phyloP scores from a whole-genome alignment of 1,140 invertebrate species.

The Notospermus geniculatus region DNA sequence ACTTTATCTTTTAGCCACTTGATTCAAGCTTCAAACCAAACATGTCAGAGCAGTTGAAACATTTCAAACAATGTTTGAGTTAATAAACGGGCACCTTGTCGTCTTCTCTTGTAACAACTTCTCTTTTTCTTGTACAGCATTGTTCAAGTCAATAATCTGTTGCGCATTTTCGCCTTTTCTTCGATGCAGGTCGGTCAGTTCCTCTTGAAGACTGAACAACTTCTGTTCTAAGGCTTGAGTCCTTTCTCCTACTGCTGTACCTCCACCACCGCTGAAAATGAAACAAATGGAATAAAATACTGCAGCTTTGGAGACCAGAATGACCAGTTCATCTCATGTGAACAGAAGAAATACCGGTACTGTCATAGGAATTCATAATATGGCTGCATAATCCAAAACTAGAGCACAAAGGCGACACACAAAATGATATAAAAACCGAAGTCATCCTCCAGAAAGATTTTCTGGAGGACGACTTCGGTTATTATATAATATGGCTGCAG shows the following conservation, averaged over 20 bases:
- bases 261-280: constrained; percentile 20
- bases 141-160: constrained; percentile 86
- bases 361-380: neutral
- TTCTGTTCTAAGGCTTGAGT: constrained; percentile 72
- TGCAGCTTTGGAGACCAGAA: neutral
- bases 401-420: too few relatives aligned
- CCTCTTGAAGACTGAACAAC: constrained; percentile 75
- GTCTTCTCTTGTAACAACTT: constrained; percentile 73
- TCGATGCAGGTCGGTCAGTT: constrained; percentile 84
- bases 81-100: constrained; percentile 63
- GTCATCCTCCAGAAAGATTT: too few relatives aligned
- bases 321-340: neutral
- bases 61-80: too few relatives aligned
- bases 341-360: neutral
- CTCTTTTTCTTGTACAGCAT: constrained; percentile 80
- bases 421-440: too few relatives aligned
- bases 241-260: constrained; percentile 29
- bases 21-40: too few relatives aligned
- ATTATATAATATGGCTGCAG: too few relatives aligned
- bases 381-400: too few relatives aligned
- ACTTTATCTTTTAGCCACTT: too few relatives aligned
- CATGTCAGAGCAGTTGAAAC: too few relatives aligned
- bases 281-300: neutral
- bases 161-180: constrained; percentile 88
- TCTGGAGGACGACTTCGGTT: too few relatives aligned